Evolutionary conservation across 2,113 vertebrate genomes (phyloP).

Genomic region (Todiramphus saurophagus): DNA sequence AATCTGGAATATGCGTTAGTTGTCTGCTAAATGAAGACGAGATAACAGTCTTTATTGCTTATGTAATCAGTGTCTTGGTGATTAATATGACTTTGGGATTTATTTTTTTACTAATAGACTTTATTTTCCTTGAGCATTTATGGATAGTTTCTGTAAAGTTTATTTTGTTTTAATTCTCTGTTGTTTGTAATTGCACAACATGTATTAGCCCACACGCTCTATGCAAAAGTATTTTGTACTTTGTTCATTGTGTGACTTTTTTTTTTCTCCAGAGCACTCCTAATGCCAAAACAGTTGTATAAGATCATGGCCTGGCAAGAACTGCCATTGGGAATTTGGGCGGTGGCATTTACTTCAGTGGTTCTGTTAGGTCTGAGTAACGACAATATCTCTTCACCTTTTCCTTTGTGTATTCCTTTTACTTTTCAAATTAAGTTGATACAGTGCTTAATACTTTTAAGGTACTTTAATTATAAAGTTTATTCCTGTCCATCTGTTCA

Average conservation of each 20-base stretch:
- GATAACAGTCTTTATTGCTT: not conserved
- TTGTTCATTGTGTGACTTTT: not conserved
- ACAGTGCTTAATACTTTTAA: not conserved
- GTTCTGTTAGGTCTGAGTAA: conserved; percentile 78
- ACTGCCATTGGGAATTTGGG: conserved; percentile 86
- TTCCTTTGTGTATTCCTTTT: not conserved
- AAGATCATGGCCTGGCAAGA: conserved; percentile 81
- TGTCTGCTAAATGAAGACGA: not conserved
- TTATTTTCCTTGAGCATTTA: not conserved
- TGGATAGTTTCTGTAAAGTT: not conserved
- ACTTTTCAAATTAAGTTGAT: not conserved
- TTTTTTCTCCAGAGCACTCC: conserved; percentile 77
- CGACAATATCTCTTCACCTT: not conserved
- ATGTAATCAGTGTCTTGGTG: not conserved
- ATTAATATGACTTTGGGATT: not conserved
- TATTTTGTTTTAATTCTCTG: not conserved
- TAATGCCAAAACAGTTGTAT: conserved; percentile 82
- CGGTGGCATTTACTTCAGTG: conserved; percentile 87
- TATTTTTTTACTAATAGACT: not conserved
- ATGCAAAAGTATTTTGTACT: not conserved
- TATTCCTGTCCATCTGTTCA: not conserved
- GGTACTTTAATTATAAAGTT: not conserved
- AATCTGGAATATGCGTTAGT: not conserved
- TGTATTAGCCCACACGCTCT: not conserved
- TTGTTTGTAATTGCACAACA: not conserved